Evolutionary conservation across 2,797 vertebrate genomes (phyloP).

Genomic region (Menidia menidia): DNA sequence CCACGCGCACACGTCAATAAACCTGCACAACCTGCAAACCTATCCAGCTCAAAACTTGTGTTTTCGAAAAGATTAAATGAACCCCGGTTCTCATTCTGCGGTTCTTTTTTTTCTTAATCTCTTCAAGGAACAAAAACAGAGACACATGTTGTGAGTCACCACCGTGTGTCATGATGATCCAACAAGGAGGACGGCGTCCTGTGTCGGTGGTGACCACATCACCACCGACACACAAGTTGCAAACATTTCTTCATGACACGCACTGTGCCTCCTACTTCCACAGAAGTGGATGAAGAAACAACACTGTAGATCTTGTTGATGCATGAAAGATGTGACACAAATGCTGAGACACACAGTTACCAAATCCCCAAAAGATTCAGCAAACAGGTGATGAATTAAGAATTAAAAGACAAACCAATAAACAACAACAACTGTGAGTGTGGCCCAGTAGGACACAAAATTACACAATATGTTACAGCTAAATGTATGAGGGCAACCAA

Average conservation of each 20-base stretch:
- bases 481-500: background rate
- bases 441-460: background rate
- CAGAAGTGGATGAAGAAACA: slow-evolving; percentile 2
- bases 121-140: slow-evolving; percentile 70
- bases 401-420: background rate
- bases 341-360: background rate
- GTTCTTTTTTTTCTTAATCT: slow-evolving; percentile 31
- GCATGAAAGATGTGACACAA: background rate
- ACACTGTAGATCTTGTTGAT: background rate
- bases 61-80: slow-evolving; percentile 45
- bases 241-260: slow-evolving; percentile 19
- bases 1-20: slow-evolving; percentile 5
- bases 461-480: background rate
- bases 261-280: slow-evolving; percentile 6
- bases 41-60: slow-evolving; percentile 63
- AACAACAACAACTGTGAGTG: background rate
- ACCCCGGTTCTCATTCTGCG: slow-evolving; percentile 49
- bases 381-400: background rate
- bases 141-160: slow-evolving; percentile 75
- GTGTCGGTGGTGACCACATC: slow-evolving; percentile 27
- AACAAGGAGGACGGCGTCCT: slow-evolving; percentile 39
- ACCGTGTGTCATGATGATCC: slow-evolving; percentile 49
- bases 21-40: slow-evolving; percentile 31
- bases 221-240: background rate
- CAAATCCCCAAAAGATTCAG: background rate